These are phyloP conservation scores for Atherinosoma microstoma DNA, from an alignment of 2,797 vertebrate genomes.

Conservation along the genomic window DNA sequence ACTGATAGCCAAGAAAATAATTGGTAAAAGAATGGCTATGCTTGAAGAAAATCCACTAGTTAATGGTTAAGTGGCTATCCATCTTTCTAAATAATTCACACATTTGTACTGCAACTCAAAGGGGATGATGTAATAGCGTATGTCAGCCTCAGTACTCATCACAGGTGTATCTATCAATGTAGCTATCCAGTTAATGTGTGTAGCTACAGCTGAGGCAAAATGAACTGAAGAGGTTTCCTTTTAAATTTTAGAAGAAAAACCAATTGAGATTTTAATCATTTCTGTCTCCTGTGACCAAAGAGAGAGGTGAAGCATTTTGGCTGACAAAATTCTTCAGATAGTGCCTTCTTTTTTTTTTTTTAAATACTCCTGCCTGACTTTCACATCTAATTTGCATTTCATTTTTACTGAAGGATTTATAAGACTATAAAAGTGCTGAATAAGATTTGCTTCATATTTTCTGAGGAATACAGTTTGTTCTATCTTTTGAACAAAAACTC, in stretches of 20 bases:
- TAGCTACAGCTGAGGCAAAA: neutral
- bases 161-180: neutral
- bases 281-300: neutral
- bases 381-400: conserved; percentile 10
- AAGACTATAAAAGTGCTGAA: conserved; percentile 17
- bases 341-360: conserved; percentile 13
- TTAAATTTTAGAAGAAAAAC: neutral
- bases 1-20: neutral
- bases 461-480: conserved; percentile 7
- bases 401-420: conserved; percentile 27
- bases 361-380: conserved; percentile 1
- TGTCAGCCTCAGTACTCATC: neutral
- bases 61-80: neutral
- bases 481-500: neutral
- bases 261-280: neutral
- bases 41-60: neutral
- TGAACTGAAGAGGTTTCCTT: neutral
- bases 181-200: neutral
- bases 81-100: neutral
- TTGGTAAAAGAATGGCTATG: neutral
- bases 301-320: neutral
- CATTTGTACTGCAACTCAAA: neutral
- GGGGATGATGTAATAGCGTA: neutral
- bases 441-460: conserved; percentile 38
- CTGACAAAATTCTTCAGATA: conserved; percentile 4